Percentiles rank a stretch among this genome's conserved stretches.
Evolutionary conservation across 1,140 invertebrate species (phyloP).

Genomic region (Megalopta genalis): DNA sequence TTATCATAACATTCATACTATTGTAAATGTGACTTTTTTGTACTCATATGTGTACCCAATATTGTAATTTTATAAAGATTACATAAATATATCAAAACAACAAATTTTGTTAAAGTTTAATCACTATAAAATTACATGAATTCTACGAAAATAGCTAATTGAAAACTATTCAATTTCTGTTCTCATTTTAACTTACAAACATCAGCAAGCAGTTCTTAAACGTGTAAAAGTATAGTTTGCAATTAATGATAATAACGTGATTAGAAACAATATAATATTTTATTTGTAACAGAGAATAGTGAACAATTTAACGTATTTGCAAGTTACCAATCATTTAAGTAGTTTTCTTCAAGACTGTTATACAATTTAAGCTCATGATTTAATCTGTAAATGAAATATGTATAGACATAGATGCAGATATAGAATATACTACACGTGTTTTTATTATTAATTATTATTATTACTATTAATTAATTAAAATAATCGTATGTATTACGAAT

Average conservation of each 20-base stretch:
- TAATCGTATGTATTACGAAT: constrained; percentile 63
- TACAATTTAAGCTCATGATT: constrained; percentile 78
- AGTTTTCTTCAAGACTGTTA: constrained; percentile 81
- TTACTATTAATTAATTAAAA: too few relatives aligned
- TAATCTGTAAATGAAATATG: constrained; percentile 74
- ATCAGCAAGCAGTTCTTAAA: background rate
- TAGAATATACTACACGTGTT: constrained; percentile 57
- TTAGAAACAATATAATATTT: constrained; percentile 13
- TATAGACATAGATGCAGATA: constrained; percentile 19
- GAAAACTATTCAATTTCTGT: background rate
- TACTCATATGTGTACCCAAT: background rate
- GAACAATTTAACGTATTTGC: background rate
- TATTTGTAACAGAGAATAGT: background rate
- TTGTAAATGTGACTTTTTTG: constrained; percentile 1
- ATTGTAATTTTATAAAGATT: background rate
- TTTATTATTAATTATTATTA: too few relatives aligned
- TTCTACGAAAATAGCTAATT: background rate
- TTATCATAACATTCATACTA: constrained; percentile 7
- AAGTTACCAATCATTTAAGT: constrained; percentile 75
- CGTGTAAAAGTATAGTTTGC: background rate
- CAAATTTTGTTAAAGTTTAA: constrained; percentile 12
- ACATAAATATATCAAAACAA: background rate
- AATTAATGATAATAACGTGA: background rate
- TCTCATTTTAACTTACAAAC: background rate
- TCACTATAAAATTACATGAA: constrained; percentile 1